Percentiles rank a stretch among this genome's conserved stretches.
Evolutionary conservation across 2,113 vertebrate species (phyloP).

Genomic region (Paradisaea rubra): DNA sequence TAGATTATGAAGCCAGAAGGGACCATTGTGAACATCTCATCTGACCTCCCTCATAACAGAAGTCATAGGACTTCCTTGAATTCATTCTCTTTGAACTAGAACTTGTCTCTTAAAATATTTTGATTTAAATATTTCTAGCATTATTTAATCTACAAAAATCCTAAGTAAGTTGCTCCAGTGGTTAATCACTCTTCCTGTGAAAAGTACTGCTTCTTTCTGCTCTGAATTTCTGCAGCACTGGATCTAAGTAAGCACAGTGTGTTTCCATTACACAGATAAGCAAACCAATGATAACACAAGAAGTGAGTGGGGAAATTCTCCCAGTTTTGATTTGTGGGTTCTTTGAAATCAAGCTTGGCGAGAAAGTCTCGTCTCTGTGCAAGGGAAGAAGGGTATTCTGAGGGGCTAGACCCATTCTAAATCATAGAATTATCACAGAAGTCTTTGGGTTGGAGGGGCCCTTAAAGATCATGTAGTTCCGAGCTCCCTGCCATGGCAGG

Average conservation of each 20-base stretch:
- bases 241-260: neutral
- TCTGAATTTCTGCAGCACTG: neutral
- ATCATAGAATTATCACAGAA: neutral
- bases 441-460: neutral
- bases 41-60: neutral
- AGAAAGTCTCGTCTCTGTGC: neutral
- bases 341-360: neutral
- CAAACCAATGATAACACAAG: neutral
- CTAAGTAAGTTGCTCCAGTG: neutral
- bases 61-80: neutral
- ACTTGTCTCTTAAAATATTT: neutral
- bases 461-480: no score
- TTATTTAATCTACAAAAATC: neutral
- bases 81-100: neutral
- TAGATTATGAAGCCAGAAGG: constrained; percentile 18
- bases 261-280: neutral
- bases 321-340: neutral
- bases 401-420: neutral
- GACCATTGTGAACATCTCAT: neutral
- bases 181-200: neutral
- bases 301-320: neutral
- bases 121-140: neutral
- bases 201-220: neutral
- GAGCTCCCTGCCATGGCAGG: neutral
- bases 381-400: neutral